A percentile compares a stretch with the other conserved stretches of the same genome.
Conservation (phyloP, 1,140 invertebrate species). For the Rhyacophila brunnea region DNA sequence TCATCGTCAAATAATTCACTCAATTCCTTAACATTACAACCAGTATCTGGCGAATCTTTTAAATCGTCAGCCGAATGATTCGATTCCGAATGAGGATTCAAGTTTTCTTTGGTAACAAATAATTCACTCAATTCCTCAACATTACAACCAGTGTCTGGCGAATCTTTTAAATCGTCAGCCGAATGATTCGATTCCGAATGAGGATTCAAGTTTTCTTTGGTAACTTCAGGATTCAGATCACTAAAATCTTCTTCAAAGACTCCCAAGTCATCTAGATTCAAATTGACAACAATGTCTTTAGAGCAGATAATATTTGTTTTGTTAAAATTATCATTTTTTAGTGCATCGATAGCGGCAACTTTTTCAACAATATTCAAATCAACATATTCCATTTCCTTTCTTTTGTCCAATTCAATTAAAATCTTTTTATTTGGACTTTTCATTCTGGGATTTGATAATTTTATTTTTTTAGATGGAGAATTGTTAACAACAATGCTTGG, state of each 20-base stretch:
- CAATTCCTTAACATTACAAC: not conserved
- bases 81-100: not conserved
- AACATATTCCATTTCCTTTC: not conserved
- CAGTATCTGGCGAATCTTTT: not conserved
- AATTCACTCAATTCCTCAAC: not conserved
- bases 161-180: not conserved
- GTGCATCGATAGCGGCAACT: not conserved
- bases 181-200: not conserved
- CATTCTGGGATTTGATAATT: not conserved
- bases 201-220: not conserved
- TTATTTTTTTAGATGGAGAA: slow-evolving; percentile 9
- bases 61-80: not conserved
- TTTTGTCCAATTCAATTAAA: not conserved
- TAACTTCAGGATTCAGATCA: not conserved
- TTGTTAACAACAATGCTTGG: not conserved
- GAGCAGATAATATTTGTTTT: not conserved
- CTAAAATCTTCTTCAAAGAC: not conserved
- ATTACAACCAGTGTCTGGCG: not conserved
- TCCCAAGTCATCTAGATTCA: too few species aligned
- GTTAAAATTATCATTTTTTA: not conserved
- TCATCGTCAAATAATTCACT: slow-evolving; percentile 5
- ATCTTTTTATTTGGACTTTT: not conserved
- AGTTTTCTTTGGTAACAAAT: not conserved
- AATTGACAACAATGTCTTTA: not conserved
- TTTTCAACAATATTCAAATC: not conserved